Percentiles rank a stretch among this genome's conserved stretches.
These are phyloP conservation scores for Aphelocoma coerulescens DNA, from an alignment of 2,113 vertebrate genomes.

Conservation along the genomic window DNA sequence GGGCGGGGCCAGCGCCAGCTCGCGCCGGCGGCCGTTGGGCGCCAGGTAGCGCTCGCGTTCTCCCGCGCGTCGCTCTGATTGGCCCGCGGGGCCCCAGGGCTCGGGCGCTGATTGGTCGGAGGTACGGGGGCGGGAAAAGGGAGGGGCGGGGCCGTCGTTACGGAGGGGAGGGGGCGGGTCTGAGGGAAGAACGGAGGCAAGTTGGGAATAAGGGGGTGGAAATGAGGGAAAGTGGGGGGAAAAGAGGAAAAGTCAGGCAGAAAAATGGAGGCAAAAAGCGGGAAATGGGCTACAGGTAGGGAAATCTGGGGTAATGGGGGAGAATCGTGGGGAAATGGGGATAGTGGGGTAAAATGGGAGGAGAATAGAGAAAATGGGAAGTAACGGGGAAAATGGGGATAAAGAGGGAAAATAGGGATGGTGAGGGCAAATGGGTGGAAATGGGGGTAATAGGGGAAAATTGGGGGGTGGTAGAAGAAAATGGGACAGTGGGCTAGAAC, in stretches of 20 bases:
- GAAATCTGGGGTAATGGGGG: not conserved
- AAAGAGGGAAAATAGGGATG: not conserved
- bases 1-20: not conserved
- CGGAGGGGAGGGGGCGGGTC: accelerated
- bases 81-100: not conserved
- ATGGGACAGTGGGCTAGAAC: not conserved
- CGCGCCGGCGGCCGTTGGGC: not conserved
- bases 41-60: accelerated
- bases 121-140: not conserved
- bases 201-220: too few relatives aligned
- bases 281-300: not conserved
- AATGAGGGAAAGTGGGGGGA: too few relatives aligned
- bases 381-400: too few relatives aligned
- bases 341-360: not conserved
- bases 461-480: accelerated
- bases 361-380: not conserved
- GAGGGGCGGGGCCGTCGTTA: not conserved
- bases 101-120: not conserved
- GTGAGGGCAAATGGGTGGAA: too few relatives aligned
- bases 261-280: too few relatives aligned
- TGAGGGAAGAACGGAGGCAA: not conserved
- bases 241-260: too few relatives aligned
- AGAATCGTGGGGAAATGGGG: too few relatives aligned
- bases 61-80: not conserved
- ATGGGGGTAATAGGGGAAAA: too few relatives aligned